phyloP scores from a whole-genome alignment of 2,888 invertebrate species.

The Leuctra nigra region DNA sequence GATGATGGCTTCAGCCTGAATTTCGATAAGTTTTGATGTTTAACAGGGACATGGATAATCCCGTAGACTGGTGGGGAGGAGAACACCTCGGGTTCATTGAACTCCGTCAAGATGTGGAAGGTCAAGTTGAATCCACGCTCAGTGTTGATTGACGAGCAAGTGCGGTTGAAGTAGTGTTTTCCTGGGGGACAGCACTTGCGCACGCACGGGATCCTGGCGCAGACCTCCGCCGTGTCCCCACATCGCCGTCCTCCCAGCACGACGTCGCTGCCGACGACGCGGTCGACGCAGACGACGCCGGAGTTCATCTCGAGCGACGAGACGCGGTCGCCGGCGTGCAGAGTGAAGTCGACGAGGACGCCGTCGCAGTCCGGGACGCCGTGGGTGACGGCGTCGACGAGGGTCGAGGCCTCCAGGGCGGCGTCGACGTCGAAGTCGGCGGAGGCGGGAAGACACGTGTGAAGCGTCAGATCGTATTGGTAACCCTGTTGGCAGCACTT shows the following conservation, averaged over 20 bases:
- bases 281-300: neutral
- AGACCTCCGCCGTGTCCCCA: neutral
- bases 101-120: neutral
- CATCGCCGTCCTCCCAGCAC: slow-evolving; percentile 1
- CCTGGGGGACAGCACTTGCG: slow-evolving; percentile 4
- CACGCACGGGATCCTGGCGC: neutral
- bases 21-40: neutral
- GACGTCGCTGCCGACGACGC: neutral
- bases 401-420: neutral
- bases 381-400: too few relatives aligned
- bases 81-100: too few relatives aligned
- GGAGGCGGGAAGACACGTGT: neutral
- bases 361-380: too few relatives aligned
- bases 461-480: neutral
- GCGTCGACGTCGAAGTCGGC: neutral
- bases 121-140: neutral
- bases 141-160: neutral
- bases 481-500: neutral
- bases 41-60: neutral
- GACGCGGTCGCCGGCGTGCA: too few relatives aligned
- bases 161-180: neutral
- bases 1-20: neutral
- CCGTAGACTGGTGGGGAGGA: neutral
- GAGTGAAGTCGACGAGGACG: neutral
- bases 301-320: too few relatives aligned